A percentile compares a stretch with the other conserved stretches of the same genome.
Conservation (phyloP, 2,113 vertebrate genomes). For the Atherinomorus stipes region DNA sequence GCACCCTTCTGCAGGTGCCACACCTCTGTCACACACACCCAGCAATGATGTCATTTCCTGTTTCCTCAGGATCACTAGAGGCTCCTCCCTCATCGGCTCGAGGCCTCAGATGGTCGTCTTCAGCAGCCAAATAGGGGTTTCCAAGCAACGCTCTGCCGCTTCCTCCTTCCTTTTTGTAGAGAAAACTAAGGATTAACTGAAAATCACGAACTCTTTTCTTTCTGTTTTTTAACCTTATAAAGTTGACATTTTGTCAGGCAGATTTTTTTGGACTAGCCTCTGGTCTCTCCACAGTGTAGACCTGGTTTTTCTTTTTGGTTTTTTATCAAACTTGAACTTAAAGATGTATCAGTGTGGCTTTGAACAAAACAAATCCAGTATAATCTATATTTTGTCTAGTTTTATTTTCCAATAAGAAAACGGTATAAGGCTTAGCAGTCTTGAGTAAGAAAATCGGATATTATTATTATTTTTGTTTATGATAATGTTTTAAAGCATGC, state of each 20-base stretch:
- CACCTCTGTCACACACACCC: no score
- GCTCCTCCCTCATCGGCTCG: constrained; percentile 45
- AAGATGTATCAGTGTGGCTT: constrained; percentile 82
- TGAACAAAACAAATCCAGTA: constrained; percentile 83
- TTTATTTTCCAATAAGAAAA: constrained; percentile 86
- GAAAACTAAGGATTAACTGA: constrained; percentile 78
- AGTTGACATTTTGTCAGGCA: constrained; percentile 71
- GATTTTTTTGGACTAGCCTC: constrained; percentile 73
- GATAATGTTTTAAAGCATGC: constrained; percentile 79
- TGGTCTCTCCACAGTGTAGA: constrained; percentile 63
- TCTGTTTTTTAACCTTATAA: constrained; percentile 83
- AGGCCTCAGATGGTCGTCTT: constrained; percentile 77
- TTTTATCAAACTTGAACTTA: constrained; percentile 79
- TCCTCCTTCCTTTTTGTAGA: constrained; percentile 86
- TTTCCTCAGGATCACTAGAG: constrained; percentile 91
- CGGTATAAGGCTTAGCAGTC: constrained; percentile 90
- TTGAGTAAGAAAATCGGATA: constrained; percentile 84
- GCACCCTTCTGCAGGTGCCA: no score
- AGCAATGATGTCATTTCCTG: constrained; percentile 38
- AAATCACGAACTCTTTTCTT: constrained; percentile 81
- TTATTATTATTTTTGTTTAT: constrained; percentile 69
- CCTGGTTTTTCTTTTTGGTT: constrained; percentile 67
- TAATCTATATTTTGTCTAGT: constrained; percentile 84
- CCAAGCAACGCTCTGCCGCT: constrained; percentile 89
- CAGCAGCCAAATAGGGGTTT: constrained; percentile 85